Conservation (phyloP, 2,113 vertebrate species). For the Chauna torquata region DNA sequence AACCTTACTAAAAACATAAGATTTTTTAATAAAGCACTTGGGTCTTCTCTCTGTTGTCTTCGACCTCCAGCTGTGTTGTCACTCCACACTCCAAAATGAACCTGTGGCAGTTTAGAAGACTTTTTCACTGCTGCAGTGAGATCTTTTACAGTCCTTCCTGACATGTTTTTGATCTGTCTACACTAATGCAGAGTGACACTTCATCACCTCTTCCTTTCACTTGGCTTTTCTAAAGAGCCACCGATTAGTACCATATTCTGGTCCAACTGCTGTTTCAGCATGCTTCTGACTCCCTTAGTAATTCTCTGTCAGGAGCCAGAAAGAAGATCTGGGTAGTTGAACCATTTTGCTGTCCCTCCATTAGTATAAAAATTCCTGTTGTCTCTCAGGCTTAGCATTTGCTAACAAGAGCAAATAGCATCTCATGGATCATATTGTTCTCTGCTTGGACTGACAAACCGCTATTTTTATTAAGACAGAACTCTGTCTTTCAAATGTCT, state of each 20-base stretch:
- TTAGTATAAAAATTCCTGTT: neutral
- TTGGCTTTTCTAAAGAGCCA: neutral
- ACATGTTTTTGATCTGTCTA: neutral
- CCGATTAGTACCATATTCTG: neutral
- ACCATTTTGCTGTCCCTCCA: neutral
- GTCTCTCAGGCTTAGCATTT: neutral
- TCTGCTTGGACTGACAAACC: neutral
- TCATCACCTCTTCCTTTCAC: neutral
- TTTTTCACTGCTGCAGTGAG: neutral
- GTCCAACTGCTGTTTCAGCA: rapidly evolving
- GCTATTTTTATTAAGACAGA: neutral
- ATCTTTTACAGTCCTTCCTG: neutral
- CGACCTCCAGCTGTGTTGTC: neutral
- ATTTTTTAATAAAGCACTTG: neutral
- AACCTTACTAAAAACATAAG: neutral
- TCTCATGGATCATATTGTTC: neutral
- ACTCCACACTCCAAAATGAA: neutral
- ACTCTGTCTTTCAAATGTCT: neutral
- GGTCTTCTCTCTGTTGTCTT: neutral
- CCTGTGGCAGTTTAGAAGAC: neutral
- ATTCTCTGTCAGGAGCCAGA: neutral
- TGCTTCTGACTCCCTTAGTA: neutral
- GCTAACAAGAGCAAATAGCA: neutral
- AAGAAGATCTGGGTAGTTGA: neutral
- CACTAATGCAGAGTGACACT: neutral